Conservation (phyloP, 2,888 invertebrate genomes). For the Xestia sexstrigata region DNA sequence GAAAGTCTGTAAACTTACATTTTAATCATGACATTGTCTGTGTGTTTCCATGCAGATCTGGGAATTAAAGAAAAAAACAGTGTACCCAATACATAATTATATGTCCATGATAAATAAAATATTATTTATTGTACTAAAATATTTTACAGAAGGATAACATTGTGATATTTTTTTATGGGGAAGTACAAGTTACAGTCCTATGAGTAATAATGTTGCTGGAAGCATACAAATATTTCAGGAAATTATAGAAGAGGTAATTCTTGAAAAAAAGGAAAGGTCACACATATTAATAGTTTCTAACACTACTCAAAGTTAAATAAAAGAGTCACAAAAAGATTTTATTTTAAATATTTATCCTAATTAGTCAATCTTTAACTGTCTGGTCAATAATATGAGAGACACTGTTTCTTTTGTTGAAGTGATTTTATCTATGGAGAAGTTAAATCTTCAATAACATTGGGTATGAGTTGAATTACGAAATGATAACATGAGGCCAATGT, state of each 20-base stretch:
- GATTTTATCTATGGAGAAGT: background rate
- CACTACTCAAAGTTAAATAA: background rate
- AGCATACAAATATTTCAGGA: slow-evolving; percentile 4
- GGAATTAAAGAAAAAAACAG: slow-evolving; percentile 67
- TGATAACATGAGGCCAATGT: slow-evolving; percentile 1
- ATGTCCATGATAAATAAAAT: slow-evolving; percentile 33
- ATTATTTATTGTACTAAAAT: slow-evolving; percentile 8
- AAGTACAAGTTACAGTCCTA: background rate
- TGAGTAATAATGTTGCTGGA: slow-evolving; percentile 8
- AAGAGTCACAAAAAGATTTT: background rate
- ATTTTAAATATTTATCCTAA: background rate
- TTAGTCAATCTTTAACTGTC: background rate
- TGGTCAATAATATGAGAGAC: background rate
- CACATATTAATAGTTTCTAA: slow-evolving; percentile 4
- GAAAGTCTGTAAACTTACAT: slow-evolving; percentile 65
- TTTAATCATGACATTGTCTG: slow-evolving; percentile 70
- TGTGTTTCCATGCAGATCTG: slow-evolving; percentile 70
- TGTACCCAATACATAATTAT: slow-evolving; percentile 60
- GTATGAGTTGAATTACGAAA: background rate
- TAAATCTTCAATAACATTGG: background rate
- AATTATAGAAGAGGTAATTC: slow-evolving; percentile 1
- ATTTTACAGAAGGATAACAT: slow-evolving; percentile 6
- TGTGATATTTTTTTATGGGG: background rate
- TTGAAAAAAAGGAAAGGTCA: slow-evolving; percentile 4
- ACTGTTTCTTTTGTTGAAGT: background rate